Conservation (phyloP, 1,140 invertebrate species). For the Thalassaphorura encarpata region DNA sequence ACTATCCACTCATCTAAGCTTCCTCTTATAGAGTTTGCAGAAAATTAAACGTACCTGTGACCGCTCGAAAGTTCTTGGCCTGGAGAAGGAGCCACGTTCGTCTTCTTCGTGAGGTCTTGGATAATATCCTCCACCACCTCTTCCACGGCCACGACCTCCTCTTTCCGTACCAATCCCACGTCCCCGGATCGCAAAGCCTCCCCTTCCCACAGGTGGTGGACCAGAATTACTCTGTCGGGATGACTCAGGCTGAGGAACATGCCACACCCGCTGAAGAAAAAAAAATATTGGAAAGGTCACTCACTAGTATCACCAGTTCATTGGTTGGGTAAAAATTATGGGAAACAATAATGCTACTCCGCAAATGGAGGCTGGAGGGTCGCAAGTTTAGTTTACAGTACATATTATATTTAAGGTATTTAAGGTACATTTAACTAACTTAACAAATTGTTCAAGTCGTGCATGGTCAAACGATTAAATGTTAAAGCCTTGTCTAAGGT, state of each 20-base stretch:
- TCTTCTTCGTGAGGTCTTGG: slow-evolving; percentile 30
- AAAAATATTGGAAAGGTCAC: neutral
- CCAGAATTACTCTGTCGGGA: slow-evolving; percentile 32
- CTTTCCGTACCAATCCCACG: slow-evolving; percentile 40
- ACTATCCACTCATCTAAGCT: too few species aligned
- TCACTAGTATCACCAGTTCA: neutral
- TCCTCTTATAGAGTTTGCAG: too few species aligned
- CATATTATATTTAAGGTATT: too few species aligned
- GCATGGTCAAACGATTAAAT: too few species aligned
- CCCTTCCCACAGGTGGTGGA: slow-evolving; percentile 33
- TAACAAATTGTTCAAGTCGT: too few species aligned
- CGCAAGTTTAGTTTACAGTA: too few species aligned
- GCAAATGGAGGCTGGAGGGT: neutral
- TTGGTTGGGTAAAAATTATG: too few species aligned
- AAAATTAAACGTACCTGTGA: slow-evolving; percentile 34
- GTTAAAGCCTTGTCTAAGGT: too few species aligned
- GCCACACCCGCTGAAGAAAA: slow-evolving; percentile 47
- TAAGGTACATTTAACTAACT: too few species aligned
- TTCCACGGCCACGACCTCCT: slow-evolving; percentile 39
- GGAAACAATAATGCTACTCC: neutral
- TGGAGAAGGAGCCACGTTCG: slow-evolving; percentile 23
- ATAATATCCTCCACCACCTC: slow-evolving; percentile 35
- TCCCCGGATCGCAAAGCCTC: slow-evolving; percentile 40
- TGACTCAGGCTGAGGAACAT: slow-evolving; percentile 34
- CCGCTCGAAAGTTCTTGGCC: slow-evolving; percentile 38